Conservation (phyloP, 2,888 invertebrate genomes). For the Parasteatoda lunata region DNA sequence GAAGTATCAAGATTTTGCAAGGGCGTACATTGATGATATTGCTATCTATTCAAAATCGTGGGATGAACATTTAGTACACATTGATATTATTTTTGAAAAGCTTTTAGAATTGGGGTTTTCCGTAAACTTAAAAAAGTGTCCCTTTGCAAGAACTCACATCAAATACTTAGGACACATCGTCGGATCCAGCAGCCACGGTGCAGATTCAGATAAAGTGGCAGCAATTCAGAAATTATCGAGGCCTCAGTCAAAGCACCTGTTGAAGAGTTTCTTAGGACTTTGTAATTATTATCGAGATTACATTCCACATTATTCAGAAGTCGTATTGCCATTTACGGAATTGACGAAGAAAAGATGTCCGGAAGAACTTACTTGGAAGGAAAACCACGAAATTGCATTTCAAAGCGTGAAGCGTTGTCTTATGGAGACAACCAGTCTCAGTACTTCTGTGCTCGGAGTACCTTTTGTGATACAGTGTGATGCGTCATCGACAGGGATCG, state of each 20-base stretch:
- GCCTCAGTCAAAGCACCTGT: background rate
- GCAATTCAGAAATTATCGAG: background rate
- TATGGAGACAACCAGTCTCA: too few relatives aligned
- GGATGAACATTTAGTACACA: background rate
- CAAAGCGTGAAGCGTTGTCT: background rate
- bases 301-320: background rate
- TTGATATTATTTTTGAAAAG: background rate
- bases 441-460: background rate
- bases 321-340: background rate
- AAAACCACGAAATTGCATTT: background rate
- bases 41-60: background rate
- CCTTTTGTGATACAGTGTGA: too few relatives aligned
- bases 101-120: background rate
- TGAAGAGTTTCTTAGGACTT: background rate
- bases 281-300: constrained; percentile 2
- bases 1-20: background rate
- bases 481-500: background rate
- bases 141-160: background rate
- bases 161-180: constrained; percentile 13
- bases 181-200: background rate
- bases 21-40: constrained; percentile 20
- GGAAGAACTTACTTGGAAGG: background rate
- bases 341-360: background rate
- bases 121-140: background rate
- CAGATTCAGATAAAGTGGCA: background rate